Base-by-base conservation (phyloP, 2,888 invertebrate species). In the Machimus atricapillus region DNA sequence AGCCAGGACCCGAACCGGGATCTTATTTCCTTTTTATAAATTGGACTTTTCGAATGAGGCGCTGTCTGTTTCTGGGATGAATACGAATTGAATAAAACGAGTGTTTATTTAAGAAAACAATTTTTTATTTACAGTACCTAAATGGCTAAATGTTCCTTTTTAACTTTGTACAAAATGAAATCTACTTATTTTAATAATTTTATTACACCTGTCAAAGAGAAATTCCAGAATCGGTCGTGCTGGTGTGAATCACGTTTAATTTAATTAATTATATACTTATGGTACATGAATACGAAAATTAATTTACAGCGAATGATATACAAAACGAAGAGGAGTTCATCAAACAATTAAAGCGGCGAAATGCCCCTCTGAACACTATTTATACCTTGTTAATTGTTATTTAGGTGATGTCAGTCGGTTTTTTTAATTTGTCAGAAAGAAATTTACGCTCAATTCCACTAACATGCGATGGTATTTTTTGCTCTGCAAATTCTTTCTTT, bases 91-190 rank as follows among this genome's bases (percentile, higher is more conserved):
- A 66, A 66, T 66, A 66, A 66, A 66, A 66, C 66, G 66, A 66
- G 27, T 66, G 27, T 66, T 81, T 81, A 74, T 85, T 85, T 85
- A 85, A 85, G 85, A 85, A 85, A 85, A 85, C 85, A 85, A 85
- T 85, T 85, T n/a, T 78, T 85, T 85, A 74, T 85, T 74, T 74
- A 85, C 74, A 85, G 16, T 73, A 76, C 74, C 52, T 76, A 76
- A 46, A 56, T 46, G 52, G 46, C 76, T 76, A 76, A 85, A 27
- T 77, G 76, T 85, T 52, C n/a, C n/a, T 52, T 85, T 52, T 85
- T 85, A 85, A 76, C 85, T 85, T 85, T 85, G 85, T 85, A 85
- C 85, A 85, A 85, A 85, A 85, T 85, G 85, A 85, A 85, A 85
- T 85, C 43, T 46, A 73, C 37, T 31, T 85, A 37, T 66, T n/a